Evolutionary conservation across 2,797 vertebrate species (phyloP).

Genomic region (Aldrovandia affinis): DNA sequence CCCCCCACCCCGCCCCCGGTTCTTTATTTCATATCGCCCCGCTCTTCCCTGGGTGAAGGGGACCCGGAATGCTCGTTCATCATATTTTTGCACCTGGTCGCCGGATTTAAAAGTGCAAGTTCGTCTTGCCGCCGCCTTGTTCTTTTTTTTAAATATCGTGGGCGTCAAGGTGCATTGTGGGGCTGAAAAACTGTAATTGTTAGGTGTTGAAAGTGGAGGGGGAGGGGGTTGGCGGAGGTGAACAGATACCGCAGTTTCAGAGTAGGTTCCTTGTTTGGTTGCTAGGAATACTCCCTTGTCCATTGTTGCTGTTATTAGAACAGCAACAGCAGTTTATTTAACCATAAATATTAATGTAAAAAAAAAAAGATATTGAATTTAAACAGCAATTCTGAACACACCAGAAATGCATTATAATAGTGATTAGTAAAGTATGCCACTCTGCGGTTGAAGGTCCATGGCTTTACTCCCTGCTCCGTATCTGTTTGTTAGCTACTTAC

Average conservation of each 20-base stretch:
- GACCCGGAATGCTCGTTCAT: not conserved
- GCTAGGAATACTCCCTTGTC: not conserved
- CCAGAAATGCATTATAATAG: not conserved
- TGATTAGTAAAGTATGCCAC: not conserved
- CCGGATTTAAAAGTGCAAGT: not conserved
- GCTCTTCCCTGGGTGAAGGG: not conserved
- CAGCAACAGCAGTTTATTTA: not conserved
- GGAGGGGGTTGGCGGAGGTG: too few species aligned
- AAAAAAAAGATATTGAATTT: not conserved
- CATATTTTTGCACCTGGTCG: not conserved
- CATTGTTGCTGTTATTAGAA: not conserved
- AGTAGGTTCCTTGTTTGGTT: not conserved
- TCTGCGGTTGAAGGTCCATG: not conserved
- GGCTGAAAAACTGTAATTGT: not conserved
- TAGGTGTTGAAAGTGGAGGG: not conserved
- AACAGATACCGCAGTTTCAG: not conserved
- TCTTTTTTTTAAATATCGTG: not conserved
- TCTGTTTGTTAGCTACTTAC: not conserved
- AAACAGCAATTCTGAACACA: not conserved
- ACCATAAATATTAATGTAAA: not conserved
- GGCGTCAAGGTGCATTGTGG: not conserved
- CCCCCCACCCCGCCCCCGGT: not conserved
- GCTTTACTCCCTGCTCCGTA: not conserved
- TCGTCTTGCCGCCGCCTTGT: not conserved
- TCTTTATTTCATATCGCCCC: not conserved